A percentile compares a stretch with the other conserved stretches of the same genome.
Evolutionary conservation across 2,797 vertebrate species (phyloP).

Genomic region (Microchirus variegatus): DNA sequence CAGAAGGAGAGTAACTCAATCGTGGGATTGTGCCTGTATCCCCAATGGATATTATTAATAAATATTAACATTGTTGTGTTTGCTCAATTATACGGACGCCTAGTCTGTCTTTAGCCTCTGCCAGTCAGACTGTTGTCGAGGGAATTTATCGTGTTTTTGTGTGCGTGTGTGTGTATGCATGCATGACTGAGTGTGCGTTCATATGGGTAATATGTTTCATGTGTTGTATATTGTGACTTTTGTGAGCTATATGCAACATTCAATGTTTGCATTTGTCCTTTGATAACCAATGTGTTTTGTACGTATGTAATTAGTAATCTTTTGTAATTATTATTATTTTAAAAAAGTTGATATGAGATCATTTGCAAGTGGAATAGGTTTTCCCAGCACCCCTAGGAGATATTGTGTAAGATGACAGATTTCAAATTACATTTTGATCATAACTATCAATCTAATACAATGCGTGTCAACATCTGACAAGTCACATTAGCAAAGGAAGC

Average conservation of each 20-base stretch:
- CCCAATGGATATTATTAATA: slow-evolving; percentile 76
- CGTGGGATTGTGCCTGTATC: slow-evolving; percentile 69
- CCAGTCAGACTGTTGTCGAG: slow-evolving; percentile 75
- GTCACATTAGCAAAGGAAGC: slow-evolving; percentile 29
- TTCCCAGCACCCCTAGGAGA: background rate
- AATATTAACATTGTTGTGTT: slow-evolving; percentile 80
- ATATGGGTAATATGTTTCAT: slow-evolving; percentile 30
- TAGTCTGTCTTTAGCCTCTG: slow-evolving; percentile 78
- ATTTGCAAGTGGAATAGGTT: background rate
- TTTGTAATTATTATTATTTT: background rate
- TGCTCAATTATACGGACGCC: slow-evolving; percentile 79
- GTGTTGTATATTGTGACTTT: slow-evolving; percentile 39
- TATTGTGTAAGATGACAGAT: slow-evolving; percentile 9
- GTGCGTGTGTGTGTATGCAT: slow-evolving; percentile 25
- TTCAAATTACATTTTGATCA: slow-evolving; percentile 29
- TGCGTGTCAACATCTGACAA: slow-evolving; percentile 20
- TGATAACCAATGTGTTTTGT: slow-evolving; percentile 11
- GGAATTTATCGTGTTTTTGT: slow-evolving; percentile 63
- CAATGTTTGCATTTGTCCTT: slow-evolving; percentile 4
- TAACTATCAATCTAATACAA: slow-evolving; percentile 22
- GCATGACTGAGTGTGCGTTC: slow-evolving; percentile 20
- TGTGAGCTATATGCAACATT: slow-evolving; percentile 9
- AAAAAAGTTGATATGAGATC: slow-evolving; percentile 11
- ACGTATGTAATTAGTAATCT: too few relatives aligned
- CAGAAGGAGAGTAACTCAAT: slow-evolving; percentile 72